Evolutionary conservation across 2,888 invertebrate genomes (phyloP), one percentile per base, ranked within the genome.

Genomic region (Clusia tigrina): DNA sequence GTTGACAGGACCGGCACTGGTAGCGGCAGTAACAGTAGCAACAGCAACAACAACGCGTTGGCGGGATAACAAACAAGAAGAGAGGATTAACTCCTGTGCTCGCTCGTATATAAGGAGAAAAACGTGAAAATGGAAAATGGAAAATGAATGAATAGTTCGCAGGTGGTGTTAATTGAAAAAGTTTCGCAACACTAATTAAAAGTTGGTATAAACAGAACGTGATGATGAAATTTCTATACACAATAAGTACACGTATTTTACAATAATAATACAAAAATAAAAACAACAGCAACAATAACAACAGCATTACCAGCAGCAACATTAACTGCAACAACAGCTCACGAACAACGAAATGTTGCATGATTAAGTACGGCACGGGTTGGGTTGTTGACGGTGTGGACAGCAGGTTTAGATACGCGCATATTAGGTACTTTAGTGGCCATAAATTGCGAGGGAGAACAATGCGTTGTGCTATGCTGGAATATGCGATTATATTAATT

Each of bases 151-250:
- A 78, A 79, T 79, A 79, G 79, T 79, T 79, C 77, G 74, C 78
- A 79, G 78, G 79, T 79, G 78, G 78, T 79, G 78, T 79, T 79
- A 79, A 79, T 79, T 79, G 78, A 79, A 79, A 79, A 79, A 79
- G 78, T 79, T 79, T 79, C 68, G 73, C 72, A 78, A 75, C 78
- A 77, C 78, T 79, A 79, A 79, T 79, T 79, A 79, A 79, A 79
- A 79, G 78, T 79, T 79, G n/a, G n/a, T 78, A 76, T 76, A 76
- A 76, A 72, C 74, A 72, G 76, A 76, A 75, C 76, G 71, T 71
- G 74, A 72, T 72, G 73, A 74, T 72, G 71, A 67, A 54, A 54
- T 10, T 20, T 1, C 22, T 38, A 54, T 32, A 54, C 18, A n/a
- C n/a, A n/a, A n/a, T n/a, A n/a, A n/a, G n/a, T n/a, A n/a, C n/a